phyloP scores from a whole-genome alignment of 2,113 vertebrate genomes.

The Eulacestoma nigropectus region DNA sequence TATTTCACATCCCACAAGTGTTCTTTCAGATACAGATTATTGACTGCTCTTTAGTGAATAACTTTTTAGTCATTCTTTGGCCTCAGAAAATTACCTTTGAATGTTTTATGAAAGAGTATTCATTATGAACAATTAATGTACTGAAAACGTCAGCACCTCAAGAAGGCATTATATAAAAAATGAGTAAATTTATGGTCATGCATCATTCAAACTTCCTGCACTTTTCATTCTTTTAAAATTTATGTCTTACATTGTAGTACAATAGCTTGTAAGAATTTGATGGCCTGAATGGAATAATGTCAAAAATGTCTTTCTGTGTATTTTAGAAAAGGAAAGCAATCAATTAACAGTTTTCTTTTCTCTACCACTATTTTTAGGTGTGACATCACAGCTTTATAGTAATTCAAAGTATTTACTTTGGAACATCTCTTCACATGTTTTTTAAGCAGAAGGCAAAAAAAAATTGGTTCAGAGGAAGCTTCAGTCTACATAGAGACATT shows the following conservation, averaged over 20 bases:
- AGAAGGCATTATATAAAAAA: conserved; percentile 31
- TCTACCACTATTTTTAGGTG: background rate
- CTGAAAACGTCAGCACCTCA: conserved; percentile 55
- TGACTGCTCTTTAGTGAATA: conserved; percentile 61
- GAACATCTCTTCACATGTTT: conserved; percentile 5
- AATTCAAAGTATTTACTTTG: background rate
- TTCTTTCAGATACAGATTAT: conserved; percentile 44
- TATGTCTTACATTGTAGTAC: background rate
- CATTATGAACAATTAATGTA: conserved; percentile 68
- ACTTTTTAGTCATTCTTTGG: conserved; percentile 58
- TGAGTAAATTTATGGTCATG: background rate
- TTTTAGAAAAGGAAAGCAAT: conserved; percentile 5
- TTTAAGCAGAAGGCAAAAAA: conserved; percentile 38
- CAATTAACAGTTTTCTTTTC: background rate
- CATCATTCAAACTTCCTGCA: conserved; percentile 37
- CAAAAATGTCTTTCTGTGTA: background rate
- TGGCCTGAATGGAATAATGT: conserved; percentile 17
- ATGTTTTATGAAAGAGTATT: conserved; percentile 58
- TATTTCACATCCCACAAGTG: conserved; percentile 12
- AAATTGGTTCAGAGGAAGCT: background rate
- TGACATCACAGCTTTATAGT: conserved; percentile 8
- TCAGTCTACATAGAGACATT: background rate
- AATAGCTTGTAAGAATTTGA: conserved; percentile 7
- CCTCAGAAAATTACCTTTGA: conserved; percentile 64
- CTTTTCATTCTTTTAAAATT: conserved; percentile 19